Evolutionary conservation across 2,113 vertebrate genomes (phyloP).

Genomic region (Phalacrocorax carbo): DNA sequence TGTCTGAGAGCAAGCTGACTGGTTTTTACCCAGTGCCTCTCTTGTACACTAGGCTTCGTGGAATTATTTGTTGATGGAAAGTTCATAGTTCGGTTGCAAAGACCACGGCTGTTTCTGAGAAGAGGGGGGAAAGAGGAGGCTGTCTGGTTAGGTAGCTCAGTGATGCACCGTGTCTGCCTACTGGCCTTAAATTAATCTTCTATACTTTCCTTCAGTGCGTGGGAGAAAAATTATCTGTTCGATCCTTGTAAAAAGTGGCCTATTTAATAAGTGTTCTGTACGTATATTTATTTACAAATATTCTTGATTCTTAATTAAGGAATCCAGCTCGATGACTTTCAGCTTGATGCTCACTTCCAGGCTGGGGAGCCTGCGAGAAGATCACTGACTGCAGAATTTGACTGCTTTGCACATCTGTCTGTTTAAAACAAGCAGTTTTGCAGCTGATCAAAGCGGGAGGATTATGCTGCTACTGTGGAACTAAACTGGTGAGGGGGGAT

Average conservation of each 20-base stretch:
- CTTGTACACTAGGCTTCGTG: not conserved
- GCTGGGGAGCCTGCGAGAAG: not conserved
- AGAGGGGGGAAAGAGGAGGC: not conserved
- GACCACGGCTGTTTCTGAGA: not conserved
- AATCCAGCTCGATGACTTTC: not conserved
- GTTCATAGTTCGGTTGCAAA: not conserved
- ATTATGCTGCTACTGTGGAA: not conserved
- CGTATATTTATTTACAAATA: not conserved
- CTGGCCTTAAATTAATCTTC: not conserved
- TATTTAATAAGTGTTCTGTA: not conserved
- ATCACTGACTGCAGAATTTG: not conserved
- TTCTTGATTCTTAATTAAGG: not conserved
- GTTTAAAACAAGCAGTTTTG: not conserved
- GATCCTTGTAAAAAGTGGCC: not conserved
- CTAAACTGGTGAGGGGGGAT: not conserved
- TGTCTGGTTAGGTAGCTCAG: not conserved
- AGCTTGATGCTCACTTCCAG: not conserved
- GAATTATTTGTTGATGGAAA: not conserved
- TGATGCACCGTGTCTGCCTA: rapidly evolving
- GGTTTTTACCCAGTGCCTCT: rapidly evolving
- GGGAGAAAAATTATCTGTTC: not conserved
- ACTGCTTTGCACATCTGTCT: not conserved
- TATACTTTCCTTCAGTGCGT: not conserved
- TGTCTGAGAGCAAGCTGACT: not conserved
- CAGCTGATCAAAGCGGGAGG: conserved; percentile 32